Base-by-base conservation (phyloP, 2,888 invertebrate genomes). In the Ormyrus labotus region DNA sequence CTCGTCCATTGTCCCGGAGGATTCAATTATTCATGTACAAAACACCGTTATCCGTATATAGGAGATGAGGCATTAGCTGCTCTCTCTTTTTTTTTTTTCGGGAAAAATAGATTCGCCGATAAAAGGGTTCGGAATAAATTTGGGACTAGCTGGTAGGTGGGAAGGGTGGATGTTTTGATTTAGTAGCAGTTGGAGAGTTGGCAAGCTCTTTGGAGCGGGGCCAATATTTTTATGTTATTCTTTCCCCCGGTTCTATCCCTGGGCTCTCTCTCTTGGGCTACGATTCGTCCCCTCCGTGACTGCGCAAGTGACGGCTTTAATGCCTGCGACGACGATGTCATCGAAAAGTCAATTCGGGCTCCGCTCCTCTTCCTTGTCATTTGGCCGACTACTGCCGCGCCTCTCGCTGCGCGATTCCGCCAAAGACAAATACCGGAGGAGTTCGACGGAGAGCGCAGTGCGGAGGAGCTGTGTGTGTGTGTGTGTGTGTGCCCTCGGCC, bases 91-190 rank as follows among this genome's bases (percentile, higher is more conserved):
- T 86, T 86, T 88, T 88, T 87, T 86, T 86, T 85, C 85, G 82
- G 13, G 83, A 86, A 85, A 87, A 88, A 87, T 87, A 86, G 87
- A 86, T 87, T 87, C 87, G 84, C 86, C 87, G 88, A 88, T 89
- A 89, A 88, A 89, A 88, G 88, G 88, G 87, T 88, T 88, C 86
- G 85, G 86, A 88, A 89, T 88, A 88, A 89, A 89, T 88, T 88
- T 87, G 84, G 85, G 34, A 84, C 85, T 84, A 84, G 85, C 82
- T 83, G 84, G 74, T 82, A 60, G 83, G 81, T 78, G 78, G 81
- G 81, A 10, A 34, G 83, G 78, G 73, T 80, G 85, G 84, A 85
- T 87, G 88, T 89, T 89, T 89, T 89, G 88, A 89, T 88, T 89
- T 89, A 89, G 87, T 87, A 87, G 87, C 87, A 88, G 88, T 89